Evolutionary conservation across 1,140 invertebrate species (phyloP).

Genomic region (Agrypnia vestita): DNA sequence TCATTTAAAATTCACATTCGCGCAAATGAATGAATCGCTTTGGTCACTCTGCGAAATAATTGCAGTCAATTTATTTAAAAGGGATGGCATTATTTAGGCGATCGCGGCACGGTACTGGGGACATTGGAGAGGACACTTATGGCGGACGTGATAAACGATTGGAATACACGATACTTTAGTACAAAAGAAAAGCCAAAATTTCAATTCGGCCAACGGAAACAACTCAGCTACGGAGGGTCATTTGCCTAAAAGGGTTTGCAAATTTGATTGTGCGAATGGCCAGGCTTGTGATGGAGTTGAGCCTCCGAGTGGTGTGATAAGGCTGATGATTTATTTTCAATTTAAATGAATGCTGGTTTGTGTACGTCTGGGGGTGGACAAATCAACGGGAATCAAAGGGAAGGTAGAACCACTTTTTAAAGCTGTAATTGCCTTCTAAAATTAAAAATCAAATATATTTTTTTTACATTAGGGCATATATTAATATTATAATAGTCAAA

Average conservation of each 20-base stretch:
- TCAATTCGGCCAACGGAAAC: slow-evolving; percentile 11
- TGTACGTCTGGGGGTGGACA: not conserved
- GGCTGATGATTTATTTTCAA: slow-evolving; percentile 13
- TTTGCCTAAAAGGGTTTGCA: slow-evolving; percentile 40
- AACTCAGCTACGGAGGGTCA: not conserved
- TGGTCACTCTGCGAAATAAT: slow-evolving; percentile 54
- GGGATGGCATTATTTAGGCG: not conserved
- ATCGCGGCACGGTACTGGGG: not conserved
- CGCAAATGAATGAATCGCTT: slow-evolving; percentile 12
- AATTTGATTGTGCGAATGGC: slow-evolving; percentile 27
- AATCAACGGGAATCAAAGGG: not conserved
- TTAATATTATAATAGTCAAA: too few species aligned
- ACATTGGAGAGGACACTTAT: slow-evolving; percentile 32
- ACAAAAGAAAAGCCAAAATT: slow-evolving; percentile 28
- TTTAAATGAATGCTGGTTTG: slow-evolving; percentile 4
- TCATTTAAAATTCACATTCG: not conserved
- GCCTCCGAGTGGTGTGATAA: slow-evolving; percentile 16
- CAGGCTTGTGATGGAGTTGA: slow-evolving; percentile 9
- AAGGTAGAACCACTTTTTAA: too few species aligned
- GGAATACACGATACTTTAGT: slow-evolving; percentile 7
- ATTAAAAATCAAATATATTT: too few species aligned
- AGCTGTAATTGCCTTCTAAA: too few species aligned
- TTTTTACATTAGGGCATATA: too few species aligned
- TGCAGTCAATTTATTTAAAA: slow-evolving; percentile 58
- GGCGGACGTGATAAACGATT: slow-evolving; percentile 44